phyloP scores from a whole-genome alignment of 2,797 vertebrate species.

The Muraenolepis orangiensis region DNA sequence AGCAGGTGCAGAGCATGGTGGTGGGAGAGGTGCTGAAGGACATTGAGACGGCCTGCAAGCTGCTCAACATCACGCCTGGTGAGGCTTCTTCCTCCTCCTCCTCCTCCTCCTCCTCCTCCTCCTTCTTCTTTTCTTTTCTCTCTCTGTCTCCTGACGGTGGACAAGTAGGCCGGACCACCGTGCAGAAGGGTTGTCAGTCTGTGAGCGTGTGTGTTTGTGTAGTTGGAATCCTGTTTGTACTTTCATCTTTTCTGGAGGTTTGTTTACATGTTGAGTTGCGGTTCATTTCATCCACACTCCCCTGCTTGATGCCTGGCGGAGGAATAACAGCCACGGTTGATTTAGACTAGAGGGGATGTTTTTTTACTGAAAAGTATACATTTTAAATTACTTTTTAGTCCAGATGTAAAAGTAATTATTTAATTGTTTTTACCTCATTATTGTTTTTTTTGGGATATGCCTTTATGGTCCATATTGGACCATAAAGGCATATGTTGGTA shows the following conservation, averaged over 20 bases:
- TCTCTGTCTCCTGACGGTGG: neutral
- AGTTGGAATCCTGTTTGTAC: too few species aligned
- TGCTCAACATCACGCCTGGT: conserved; percentile 95
- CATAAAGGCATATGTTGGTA: neutral
- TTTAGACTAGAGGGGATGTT: neutral
- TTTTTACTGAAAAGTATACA: neutral
- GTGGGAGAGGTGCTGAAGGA: conserved; percentile 97
- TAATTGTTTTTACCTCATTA: neutral
- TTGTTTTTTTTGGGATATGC: neutral
- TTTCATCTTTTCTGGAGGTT: too few species aligned
- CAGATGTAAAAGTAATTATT: neutral
- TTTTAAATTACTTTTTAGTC: neutral
- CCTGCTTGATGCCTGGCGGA: too few species aligned
- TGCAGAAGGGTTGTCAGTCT: neutral
- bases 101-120: neutral
- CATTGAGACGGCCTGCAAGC: conserved; percentile 95
- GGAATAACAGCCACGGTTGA: neutral
- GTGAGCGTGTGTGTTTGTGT: neutral
- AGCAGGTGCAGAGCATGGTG: conserved; percentile 97
- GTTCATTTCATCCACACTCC: too few species aligned
- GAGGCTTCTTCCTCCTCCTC: conserved; percentile 30
- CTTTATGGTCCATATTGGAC: neutral
- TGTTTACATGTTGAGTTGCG: too few species aligned
- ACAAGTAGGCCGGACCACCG: neutral
- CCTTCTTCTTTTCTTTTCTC: neutral